Conservation (phyloP, 2,113 vertebrate species). For the Dipodomys spectabilis region DNA sequence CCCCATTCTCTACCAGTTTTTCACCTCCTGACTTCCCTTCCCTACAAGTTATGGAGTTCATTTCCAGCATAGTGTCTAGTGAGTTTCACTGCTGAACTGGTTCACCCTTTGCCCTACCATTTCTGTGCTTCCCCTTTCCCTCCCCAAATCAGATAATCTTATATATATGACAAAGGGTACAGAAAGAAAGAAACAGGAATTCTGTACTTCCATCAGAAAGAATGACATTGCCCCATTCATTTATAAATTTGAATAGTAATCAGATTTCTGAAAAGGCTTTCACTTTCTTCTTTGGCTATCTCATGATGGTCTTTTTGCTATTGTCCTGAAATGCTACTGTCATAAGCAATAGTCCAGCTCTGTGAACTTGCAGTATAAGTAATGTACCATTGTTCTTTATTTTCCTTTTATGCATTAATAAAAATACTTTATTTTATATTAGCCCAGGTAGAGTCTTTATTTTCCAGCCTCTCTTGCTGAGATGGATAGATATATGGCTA, state of each 20-base stretch:
- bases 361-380: neutral
- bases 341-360: neutral
- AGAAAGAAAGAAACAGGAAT: too few relatives aligned
- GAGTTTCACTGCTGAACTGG: too few relatives aligned
- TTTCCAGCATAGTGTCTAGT: too few relatives aligned
- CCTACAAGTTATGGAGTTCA: too few relatives aligned
- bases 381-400: neutral
- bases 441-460: neutral
- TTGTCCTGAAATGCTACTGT: neutral
- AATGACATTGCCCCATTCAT: neutral
- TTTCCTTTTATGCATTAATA: constrained; percentile 34
- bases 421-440: neutral
- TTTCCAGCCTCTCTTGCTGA: neutral
- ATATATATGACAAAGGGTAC: too few relatives aligned
- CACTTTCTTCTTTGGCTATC: neutral
- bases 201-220: too few relatives aligned
- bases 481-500: neutral
- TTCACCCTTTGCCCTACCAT: too few relatives aligned
- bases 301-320: neutral
- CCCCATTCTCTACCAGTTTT: too few relatives aligned
- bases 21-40: too few relatives aligned
- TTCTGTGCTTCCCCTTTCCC: too few relatives aligned
- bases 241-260: neutral
- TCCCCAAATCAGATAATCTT: too few relatives aligned
- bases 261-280: neutral